These are phyloP conservation scores for Drosophila histrio DNA, from an alignment of 2,888 invertebrate genomes.

Conservation along the genomic window DNA sequence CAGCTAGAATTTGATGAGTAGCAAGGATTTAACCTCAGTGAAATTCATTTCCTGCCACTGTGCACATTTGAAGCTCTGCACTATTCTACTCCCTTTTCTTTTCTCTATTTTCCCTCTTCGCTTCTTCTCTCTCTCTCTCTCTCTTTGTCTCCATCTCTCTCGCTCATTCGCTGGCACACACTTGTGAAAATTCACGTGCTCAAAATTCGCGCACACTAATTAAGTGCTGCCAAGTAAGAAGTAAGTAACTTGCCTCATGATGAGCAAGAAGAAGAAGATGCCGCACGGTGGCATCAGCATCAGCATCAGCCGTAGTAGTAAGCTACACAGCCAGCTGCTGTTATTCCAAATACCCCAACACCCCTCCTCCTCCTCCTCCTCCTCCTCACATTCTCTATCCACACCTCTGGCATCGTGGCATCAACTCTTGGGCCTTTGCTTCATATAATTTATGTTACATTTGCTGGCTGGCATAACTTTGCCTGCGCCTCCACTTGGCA, in stretches of 20 bases:
- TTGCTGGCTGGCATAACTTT: conserved; percentile 77
- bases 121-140: background rate
- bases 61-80: conserved; percentile 18
- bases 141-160: background rate
- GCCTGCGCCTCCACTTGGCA: conserved; percentile 40
- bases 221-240: conserved; percentile 75
- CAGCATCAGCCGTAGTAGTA: background rate
- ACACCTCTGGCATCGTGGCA: conserved; percentile 45
- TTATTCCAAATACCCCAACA: background rate
- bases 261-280: conserved; percentile 55
- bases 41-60: conserved; percentile 12
- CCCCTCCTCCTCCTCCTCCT: background rate
- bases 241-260: conserved; percentile 73
- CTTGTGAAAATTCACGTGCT: conserved; percentile 76
- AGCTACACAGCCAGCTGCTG: conserved; percentile 9
- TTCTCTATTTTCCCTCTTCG: background rate
- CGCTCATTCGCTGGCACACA: conserved; percentile 36
- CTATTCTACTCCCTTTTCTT: background rate
- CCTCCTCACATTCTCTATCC: background rate
- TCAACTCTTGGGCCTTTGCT: conserved; percentile 67
- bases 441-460: conserved; percentile 78
- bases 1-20: too few relatives aligned
- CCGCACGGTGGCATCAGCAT: conserved; percentile 20
- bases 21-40: background rate
- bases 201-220: conserved; percentile 78